Base-by-base conservation (phyloP, 2,888 invertebrate genomes). In the Drosophila macrospina region DNA sequence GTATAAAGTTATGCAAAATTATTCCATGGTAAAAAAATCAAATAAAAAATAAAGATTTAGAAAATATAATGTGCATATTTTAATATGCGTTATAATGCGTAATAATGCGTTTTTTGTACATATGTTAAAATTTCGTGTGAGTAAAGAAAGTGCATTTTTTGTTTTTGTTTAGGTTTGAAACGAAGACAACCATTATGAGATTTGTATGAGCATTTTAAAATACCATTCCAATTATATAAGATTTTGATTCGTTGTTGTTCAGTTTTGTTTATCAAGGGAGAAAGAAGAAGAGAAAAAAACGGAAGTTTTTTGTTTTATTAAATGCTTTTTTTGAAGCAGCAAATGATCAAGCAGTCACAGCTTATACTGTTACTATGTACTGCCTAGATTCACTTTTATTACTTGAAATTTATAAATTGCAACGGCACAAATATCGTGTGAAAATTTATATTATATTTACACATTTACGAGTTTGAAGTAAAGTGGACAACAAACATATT, bases 241-340 rank as follows among this genome's bases (percentile, higher is more conserved):
- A 60, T 74, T 69, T 57, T 5, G 37, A 66, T 72, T 69, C 71
- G 65, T 77, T 69, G 62, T 74, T 85, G 71, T 80, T 75, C 79
- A 72, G 70, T 82, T 80, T 78, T 82, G 67, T 78, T 85, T 77
- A 80, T 90, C 91, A 90, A 90, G 91, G 90, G 88, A 91, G 90
- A 91, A 91, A 90, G 91, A 86, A 91, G 91, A 91, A 91, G 90
- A 90, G 90, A 90, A 91, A 90, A 91, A 91, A 91, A 89, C 89
- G 90, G 90, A 89, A 84, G 74, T 85, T 76, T 77, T 78, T 82
- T 82, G 77, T 83, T 74, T 84, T 80, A 84, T 71, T 74, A 64
- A 71, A 77, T 77, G 59, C 56, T 74, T 64, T 78, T 77, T 65
- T 74, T 70, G 44, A 73, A 72, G 55, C 42, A 56, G 37, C 20